Evolutionary conservation across 2,888 invertebrate species (phyloP).

Genomic region (Caenorhabditis afra): DNA sequence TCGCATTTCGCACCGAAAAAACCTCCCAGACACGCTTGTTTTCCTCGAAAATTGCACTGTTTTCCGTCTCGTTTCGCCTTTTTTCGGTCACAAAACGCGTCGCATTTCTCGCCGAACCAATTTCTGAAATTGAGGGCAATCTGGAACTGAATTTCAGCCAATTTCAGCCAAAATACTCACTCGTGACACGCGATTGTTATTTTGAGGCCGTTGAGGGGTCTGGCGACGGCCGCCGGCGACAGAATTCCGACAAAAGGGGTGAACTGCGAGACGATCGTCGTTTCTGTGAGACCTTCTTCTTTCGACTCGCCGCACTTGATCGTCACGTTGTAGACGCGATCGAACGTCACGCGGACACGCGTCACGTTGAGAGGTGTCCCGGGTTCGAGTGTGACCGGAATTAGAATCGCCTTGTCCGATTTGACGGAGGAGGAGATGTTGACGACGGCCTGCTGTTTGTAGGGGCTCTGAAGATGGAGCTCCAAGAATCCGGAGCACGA

Average conservation of each 20-base stretch:
- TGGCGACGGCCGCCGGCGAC: slow-evolving; percentile 36
- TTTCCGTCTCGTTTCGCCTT: slow-evolving; percentile 3
- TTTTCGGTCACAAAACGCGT: slow-evolving; percentile 20
- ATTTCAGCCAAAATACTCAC: slow-evolving; percentile 1
- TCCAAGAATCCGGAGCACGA: slow-evolving; percentile 27
- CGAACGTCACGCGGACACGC: slow-evolving; percentile 9
- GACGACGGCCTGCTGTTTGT: slow-evolving; percentile 12
- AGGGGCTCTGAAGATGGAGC: slow-evolving; percentile 25
- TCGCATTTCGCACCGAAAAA: slow-evolving; percentile 20
- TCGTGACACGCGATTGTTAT: slow-evolving; percentile 20
- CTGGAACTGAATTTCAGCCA: too few relatives aligned
- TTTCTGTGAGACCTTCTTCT: slow-evolving; percentile 41
- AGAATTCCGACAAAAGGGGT: slow-evolving; percentile 20
- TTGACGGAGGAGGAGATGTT: slow-evolving; percentile 27
- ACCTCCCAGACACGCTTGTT: slow-evolving; percentile 11
- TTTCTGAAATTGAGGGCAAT: slow-evolving; percentile 6
- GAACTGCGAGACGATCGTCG: slow-evolving; percentile 12
- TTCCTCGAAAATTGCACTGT: slow-evolving; percentile 16
- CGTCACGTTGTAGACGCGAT: slow-evolving; percentile 21
- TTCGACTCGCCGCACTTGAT: slow-evolving; percentile 28
- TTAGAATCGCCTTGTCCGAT: slow-evolving; percentile 5
- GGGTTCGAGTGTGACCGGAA: slow-evolving; percentile 4
- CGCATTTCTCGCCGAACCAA: slow-evolving; percentile 30
- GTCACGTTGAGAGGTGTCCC: slow-evolving; percentile 15
- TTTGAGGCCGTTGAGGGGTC: slow-evolving; percentile 34